Percentiles rank a stretch among this genome's conserved stretches.
Conservation (phyloP, 2,797 vertebrate genomes). For the Dromococcyx pavoninus region DNA sequence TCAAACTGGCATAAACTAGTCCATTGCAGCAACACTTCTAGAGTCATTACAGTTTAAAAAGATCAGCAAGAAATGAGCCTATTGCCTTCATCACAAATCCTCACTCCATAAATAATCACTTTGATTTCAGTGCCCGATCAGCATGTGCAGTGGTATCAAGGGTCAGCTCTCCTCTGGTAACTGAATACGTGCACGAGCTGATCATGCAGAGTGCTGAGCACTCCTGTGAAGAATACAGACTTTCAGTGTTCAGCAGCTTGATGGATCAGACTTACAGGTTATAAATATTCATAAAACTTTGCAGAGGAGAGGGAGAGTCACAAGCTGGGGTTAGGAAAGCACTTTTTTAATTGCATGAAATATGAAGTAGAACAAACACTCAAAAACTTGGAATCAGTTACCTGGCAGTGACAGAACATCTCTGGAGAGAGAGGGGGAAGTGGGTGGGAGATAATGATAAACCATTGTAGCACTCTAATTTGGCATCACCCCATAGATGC, state of each 20-base stretch:
- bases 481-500: background rate
- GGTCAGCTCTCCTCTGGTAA: background rate
- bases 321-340: background rate
- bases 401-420: conserved; percentile 32
- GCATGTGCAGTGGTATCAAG: background rate
- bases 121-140: background rate
- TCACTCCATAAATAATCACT: background rate
- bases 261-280: background rate
- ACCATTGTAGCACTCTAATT: background rate
- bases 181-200: background rate
- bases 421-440: conserved; percentile 18
- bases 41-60: background rate
- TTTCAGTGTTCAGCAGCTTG: background rate
- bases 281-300: background rate
- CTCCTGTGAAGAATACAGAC: background rate
- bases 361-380: background rate
- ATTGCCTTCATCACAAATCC: background rate
- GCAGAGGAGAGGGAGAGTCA: background rate
- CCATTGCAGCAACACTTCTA: background rate
- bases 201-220: background rate
- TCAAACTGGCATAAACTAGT: background rate
- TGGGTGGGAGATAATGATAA: background rate
- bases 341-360: background rate
- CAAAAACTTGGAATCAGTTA: background rate
- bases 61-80: background rate